Evolutionary conservation across 2,888 invertebrate genomes (phyloP).

Genomic region (Ectropis crepuscularia): DNA sequence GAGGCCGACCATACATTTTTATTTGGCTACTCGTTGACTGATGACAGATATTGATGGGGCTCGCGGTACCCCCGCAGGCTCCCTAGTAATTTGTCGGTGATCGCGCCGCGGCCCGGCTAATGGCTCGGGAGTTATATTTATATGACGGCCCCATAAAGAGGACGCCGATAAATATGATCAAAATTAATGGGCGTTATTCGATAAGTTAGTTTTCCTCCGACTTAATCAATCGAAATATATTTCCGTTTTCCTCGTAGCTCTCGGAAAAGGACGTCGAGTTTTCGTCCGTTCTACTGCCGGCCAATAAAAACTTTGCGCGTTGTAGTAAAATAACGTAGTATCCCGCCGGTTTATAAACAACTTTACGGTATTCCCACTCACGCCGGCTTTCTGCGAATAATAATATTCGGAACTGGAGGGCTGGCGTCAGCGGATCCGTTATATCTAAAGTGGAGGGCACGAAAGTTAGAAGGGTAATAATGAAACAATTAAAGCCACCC

Average conservation of each 20-base stretch:
- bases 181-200: constrained; percentile 64
- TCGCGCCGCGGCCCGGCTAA: constrained; percentile 62
- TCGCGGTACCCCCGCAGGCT: constrained; percentile 59
- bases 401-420: constrained; percentile 40
- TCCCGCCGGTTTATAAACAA: constrained; percentile 33
- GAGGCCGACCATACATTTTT: constrained; percentile 73
- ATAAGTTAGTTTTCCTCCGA: constrained; percentile 55
- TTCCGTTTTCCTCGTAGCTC: constrained; percentile 44
- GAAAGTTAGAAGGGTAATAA: constrained; percentile 58
- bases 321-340: constrained; percentile 34
- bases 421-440: constrained; percentile 52
- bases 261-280: constrained; percentile 30
- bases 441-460: constrained; percentile 45
- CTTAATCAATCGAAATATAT: constrained; percentile 50
- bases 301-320: constrained; percentile 41
- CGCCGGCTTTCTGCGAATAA: constrained; percentile 24
- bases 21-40: constrained; percentile 75
- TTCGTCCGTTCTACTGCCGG: constrained; percentile 34
- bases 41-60: constrained; percentile 80
- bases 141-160: constrained; percentile 71
- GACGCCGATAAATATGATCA: constrained; percentile 64
- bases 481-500: constrained; percentile 62
- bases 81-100: constrained; percentile 63
- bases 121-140: constrained; percentile 71
- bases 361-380: constrained; percentile 32